phyloP scores from a whole-genome alignment of 1,140 invertebrate genomes.

The Meteorus sp. region DNA sequence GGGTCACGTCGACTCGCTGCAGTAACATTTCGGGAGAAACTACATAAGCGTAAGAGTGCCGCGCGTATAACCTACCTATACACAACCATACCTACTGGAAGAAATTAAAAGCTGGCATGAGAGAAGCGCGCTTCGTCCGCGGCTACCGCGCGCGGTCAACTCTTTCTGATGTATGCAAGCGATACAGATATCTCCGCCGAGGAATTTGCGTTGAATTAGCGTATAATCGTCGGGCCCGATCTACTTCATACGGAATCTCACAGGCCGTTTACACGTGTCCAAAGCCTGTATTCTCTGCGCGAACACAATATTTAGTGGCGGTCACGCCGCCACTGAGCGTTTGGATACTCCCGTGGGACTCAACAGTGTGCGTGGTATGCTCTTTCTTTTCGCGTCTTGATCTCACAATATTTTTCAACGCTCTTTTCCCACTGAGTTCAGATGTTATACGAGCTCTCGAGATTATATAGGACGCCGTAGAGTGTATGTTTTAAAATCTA shows the following conservation, averaged over 20 bases:
- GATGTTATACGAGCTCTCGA: too few species aligned
- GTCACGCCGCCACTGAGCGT: constrained; percentile 22
- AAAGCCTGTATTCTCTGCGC: constrained; percentile 52
- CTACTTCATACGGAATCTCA: constrained; percentile 54
- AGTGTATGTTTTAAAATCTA: too few species aligned
- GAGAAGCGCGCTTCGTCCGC: background rate
- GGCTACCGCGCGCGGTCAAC: constrained; percentile 22
- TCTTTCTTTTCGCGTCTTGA: background rate
- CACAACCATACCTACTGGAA: too few species aligned
- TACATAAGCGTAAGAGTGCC: too few species aligned
- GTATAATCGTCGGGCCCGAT: constrained; percentile 57
- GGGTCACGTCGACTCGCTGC: too few species aligned
- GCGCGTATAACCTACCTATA: too few species aligned
- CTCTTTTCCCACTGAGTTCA: background rate
- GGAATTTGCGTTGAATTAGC: constrained; percentile 60
- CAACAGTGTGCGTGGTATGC: constrained; percentile 31
- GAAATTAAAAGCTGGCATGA: constrained; percentile 10
- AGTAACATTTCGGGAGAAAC: too few species aligned
- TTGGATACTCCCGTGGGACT: constrained; percentile 38
- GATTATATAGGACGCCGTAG: background rate
- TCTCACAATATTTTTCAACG: constrained; percentile 5
- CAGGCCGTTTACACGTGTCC: constrained; percentile 57
- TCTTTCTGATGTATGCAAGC: constrained; percentile 52
- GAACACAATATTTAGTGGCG: constrained; percentile 54
- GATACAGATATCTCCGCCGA: constrained; percentile 56